Evolutionary conservation across 2,888 invertebrate species (phyloP), one percentile per base, ranked within the genome.

Genomic region (Palloptera scutellata): DNA sequence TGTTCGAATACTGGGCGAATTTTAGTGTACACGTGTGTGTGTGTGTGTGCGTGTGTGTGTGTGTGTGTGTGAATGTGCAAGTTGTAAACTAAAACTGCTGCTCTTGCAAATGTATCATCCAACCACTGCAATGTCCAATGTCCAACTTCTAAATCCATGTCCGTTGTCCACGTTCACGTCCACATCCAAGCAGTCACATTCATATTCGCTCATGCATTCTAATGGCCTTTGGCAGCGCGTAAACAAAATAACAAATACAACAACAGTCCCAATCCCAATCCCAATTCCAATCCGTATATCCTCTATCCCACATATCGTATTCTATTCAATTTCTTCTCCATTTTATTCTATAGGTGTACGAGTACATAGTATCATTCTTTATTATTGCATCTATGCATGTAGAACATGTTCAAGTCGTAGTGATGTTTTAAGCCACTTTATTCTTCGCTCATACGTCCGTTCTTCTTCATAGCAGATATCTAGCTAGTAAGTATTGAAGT

Each of bases 161-260:
- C n/a, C 54, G 10, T n/a, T 6, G 30, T 30, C 30, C 30, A 30
- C 30, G 6, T 30, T 6, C 30, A 30, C 30, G 52, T 30, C 51
- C 10, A 30, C 1, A 51, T 30, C 45, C 43, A 43, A 42, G 45
- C 48, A 17, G 17, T 12, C 19, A n/a, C 17, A 19, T 12, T 30
- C 30, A 30, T 30, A 57, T 59, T 42, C 57, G 51, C 42, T 51
- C 48, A 61, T 30, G 64, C 52, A 68, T 60, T 19, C 61, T 64
- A 57, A 68, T 68, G 57, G 51, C 64, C 64, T 51, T 61, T 64
- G 61, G 53, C 64, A 64, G 68, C 68, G 57, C 68, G 68, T 68
- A 68, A 68, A 68, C 68, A 64, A 30, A 68, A 64, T 55, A 64
- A 41, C 59, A 63, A 67, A 58, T 45, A 51, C 42, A 64, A 59